Conservation (phyloP, 2,113 vertebrate species). For the Isurus oxyrinchus region DNA sequence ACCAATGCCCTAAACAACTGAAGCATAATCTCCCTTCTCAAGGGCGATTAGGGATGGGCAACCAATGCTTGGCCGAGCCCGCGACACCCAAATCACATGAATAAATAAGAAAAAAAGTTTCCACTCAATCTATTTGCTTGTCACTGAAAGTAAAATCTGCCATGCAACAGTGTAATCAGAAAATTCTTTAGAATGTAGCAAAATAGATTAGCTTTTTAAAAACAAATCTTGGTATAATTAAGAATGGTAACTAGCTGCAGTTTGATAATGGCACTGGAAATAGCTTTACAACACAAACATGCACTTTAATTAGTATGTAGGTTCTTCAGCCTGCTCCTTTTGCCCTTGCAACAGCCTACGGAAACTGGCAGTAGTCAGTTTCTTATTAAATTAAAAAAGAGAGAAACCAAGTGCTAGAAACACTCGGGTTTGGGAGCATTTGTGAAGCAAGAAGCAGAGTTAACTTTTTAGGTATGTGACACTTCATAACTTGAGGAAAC, state of each 20-base stretch:
- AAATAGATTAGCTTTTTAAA: background rate
- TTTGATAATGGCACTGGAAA: background rate
- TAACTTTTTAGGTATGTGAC: background rate
- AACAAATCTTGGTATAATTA: background rate
- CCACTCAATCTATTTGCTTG: background rate
- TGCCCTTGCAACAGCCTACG: too few relatives aligned
- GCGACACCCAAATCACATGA: too few relatives aligned
- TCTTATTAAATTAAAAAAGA: background rate
- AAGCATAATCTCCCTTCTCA: too few relatives aligned
- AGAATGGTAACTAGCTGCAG: background rate
- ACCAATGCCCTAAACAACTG: too few relatives aligned
- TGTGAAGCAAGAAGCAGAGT: too few relatives aligned
- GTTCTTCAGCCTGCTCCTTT: background rate
- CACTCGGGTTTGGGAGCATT: too few relatives aligned
- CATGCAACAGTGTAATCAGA: background rate
- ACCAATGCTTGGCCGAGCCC: too few relatives aligned
- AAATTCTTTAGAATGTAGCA: background rate
- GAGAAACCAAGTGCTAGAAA: too few relatives aligned
- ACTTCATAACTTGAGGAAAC: background rate
- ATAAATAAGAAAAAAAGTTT: background rate
- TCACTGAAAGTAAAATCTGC: background rate
- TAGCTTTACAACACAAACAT: background rate
- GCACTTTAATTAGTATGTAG: background rate
- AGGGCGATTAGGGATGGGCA: too few relatives aligned
- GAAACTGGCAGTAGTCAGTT: background rate